A percentile compares a stretch with the other conserved stretches of the same genome.
Conservation (phyloP, 2,888 invertebrate genomes). For the Meliscaeva auricollis region DNA sequence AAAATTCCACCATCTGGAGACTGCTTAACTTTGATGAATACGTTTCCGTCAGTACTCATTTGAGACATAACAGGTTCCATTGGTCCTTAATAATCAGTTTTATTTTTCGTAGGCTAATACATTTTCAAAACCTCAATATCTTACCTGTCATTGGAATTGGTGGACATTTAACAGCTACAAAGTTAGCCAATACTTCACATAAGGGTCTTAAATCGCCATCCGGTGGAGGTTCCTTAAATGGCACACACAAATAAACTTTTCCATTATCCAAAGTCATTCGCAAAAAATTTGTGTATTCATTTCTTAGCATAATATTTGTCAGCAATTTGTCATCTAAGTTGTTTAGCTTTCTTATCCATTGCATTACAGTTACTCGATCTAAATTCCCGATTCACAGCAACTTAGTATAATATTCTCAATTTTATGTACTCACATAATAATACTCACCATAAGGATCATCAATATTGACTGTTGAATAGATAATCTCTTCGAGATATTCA, state of each 20-base stretch:
- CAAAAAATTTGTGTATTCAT: constrained; percentile 85
- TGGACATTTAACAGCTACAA: constrained; percentile 81
- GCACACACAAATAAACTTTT: constrained; percentile 83
- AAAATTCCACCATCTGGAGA: constrained; percentile 85
- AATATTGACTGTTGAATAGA: constrained; percentile 64
- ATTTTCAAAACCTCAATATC: not conserved
- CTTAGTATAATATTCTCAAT: not conserved
- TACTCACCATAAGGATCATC: constrained; percentile 69
- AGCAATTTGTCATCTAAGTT: constrained; percentile 84
- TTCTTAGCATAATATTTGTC: constrained; percentile 84
- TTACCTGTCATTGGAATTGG: constrained; percentile 84
- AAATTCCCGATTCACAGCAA: not conserved
- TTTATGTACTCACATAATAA: not conserved
- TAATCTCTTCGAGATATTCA: constrained; percentile 66
- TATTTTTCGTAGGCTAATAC: not conserved
- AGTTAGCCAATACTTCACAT: constrained; percentile 84
- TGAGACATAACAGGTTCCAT: constrained; percentile 85
- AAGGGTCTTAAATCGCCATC: constrained; percentile 82
- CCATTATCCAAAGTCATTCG: constrained; percentile 85
- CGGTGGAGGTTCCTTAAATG: constrained; percentile 84
- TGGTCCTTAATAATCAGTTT: constrained; percentile 81
- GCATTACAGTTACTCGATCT: constrained; percentile 85
- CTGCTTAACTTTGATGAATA: constrained; percentile 85
- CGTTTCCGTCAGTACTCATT: constrained; percentile 85
- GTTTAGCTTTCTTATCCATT: constrained; percentile 85